Evolutionary conservation across 2,797 vertebrate species (phyloP).

Genomic region (Odontamblyopus lacepedii): DNA sequence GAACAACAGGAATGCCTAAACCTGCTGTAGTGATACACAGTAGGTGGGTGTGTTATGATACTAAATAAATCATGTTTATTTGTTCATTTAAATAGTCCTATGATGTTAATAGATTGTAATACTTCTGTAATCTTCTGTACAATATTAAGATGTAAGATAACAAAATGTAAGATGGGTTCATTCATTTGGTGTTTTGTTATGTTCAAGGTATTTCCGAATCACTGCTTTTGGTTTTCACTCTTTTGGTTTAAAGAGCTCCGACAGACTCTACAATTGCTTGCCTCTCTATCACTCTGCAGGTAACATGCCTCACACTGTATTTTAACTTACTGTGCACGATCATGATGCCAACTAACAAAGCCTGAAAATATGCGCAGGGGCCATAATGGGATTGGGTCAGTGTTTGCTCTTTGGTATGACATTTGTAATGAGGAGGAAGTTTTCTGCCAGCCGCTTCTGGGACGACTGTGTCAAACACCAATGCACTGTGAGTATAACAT

Average conservation of each 20-base stretch:
- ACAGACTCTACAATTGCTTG: conserved; percentile 84
- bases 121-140: neutral
- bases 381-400: conserved; percentile 89
- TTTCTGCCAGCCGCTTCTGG: conserved; percentile 90
- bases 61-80: neutral
- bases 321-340: neutral
- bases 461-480: conserved; percentile 86
- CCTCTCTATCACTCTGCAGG: conserved; percentile 90
- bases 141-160: neutral
- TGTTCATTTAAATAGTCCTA: neutral
- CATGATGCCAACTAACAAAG: neutral
- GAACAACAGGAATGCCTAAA: conserved; percentile 88
- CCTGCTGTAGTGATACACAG: conserved; percentile 88
- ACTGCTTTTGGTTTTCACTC: conserved; percentile 83
- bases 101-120: neutral
- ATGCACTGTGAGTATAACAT: conserved; percentile 83
- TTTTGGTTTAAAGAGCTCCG: conserved; percentile 73
- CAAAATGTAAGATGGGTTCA: neutral
- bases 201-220: conserved; percentile 85
- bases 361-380: conserved; percentile 70
- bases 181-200: neutral
- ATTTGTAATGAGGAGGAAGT: conserved; percentile 86
- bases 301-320: conserved; percentile 25
- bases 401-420: conserved; percentile 88
- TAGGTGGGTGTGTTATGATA: conserved; percentile 69